phyloP scores from a whole-genome alignment of 2,888 invertebrate genomes.

The Leptinotarsa haldemani region DNA sequence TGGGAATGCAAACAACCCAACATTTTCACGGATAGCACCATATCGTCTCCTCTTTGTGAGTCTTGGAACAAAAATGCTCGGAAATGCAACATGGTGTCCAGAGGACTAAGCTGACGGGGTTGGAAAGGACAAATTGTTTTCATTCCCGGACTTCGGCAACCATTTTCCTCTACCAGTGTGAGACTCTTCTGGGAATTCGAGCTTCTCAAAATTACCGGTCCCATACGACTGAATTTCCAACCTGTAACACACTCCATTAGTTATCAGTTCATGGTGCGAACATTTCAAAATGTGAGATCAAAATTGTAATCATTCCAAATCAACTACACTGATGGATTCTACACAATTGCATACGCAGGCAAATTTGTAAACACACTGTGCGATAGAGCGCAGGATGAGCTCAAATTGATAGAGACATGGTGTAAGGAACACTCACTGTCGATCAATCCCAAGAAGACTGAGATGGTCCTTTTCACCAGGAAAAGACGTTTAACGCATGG shows the following conservation, averaged over 20 bases:
- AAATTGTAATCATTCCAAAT: too few relatives aligned
- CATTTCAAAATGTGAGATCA: too few relatives aligned
- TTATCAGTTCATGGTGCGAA: neutral
- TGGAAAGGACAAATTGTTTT: conserved; percentile 65
- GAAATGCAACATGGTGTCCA: conserved; percentile 63
- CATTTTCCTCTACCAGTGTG: conserved; percentile 64
- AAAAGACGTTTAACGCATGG: too few relatives aligned
- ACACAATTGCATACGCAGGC: too few relatives aligned
- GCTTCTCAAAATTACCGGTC: conserved; percentile 66
- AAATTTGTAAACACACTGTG: too few relatives aligned
- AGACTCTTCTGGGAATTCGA: conserved; percentile 57
- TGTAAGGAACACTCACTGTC: too few relatives aligned
- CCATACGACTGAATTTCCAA: conserved; percentile 70
- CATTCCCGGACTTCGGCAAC: conserved; percentile 68
- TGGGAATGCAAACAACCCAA: conserved; percentile 69
- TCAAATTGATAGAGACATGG: too few relatives aligned
- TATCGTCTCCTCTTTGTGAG: conserved; percentile 70
- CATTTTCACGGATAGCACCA: conserved; percentile 69
- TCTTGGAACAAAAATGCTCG: conserved; percentile 72
- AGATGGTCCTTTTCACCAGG: too few relatives aligned
- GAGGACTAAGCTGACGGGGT: conserved; percentile 62
- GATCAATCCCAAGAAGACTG: too few relatives aligned
- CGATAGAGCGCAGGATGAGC: too few relatives aligned
- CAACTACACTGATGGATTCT: too few relatives aligned
- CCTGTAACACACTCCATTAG: conserved; percentile 55